phyloP scores from a whole-genome alignment of 2,113 vertebrate species.

The Psephotus haematonotus region DNA sequence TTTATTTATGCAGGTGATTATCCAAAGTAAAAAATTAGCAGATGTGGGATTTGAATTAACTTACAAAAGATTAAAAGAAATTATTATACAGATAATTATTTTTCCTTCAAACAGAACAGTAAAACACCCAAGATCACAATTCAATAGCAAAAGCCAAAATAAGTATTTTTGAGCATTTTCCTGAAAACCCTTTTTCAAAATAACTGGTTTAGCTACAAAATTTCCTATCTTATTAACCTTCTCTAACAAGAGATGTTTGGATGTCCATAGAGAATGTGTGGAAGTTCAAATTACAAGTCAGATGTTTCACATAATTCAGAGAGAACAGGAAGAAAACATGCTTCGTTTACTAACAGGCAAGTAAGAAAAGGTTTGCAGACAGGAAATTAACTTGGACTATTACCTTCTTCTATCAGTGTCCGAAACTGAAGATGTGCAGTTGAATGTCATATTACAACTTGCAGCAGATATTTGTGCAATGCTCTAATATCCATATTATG shows the following conservation, averaged over 20 bases:
- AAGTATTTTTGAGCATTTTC: neutral
- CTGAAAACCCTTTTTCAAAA: neutral
- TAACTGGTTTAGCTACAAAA: constrained; percentile 7
- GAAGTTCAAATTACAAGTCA: constrained; percentile 30
- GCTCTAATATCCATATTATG: neutral
- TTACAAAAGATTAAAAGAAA: neutral
- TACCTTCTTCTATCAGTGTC: neutral
- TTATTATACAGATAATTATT: neutral
- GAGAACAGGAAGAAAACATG: neutral
- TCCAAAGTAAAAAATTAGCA: neutral
- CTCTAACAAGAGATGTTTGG: constrained; percentile 29
- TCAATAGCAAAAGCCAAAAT: neutral
- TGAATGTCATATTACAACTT: neutral
- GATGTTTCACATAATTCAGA: neutral
- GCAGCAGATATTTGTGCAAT: neutral
- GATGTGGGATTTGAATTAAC: neutral
- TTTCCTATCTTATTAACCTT: constrained; percentile 21
- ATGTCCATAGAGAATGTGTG: constrained; percentile 17
- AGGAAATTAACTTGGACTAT: neutral
- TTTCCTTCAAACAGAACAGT: neutral
- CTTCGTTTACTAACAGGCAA: neutral
- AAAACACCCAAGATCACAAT: neutral
- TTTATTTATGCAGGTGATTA: neutral
- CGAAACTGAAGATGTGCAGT: neutral
- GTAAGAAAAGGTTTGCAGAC: neutral